These are phyloP conservation scores for Palythoa grandis DNA, from an alignment of 92 coral and sea anemone genomes.

Conservation along the genomic window DNA sequence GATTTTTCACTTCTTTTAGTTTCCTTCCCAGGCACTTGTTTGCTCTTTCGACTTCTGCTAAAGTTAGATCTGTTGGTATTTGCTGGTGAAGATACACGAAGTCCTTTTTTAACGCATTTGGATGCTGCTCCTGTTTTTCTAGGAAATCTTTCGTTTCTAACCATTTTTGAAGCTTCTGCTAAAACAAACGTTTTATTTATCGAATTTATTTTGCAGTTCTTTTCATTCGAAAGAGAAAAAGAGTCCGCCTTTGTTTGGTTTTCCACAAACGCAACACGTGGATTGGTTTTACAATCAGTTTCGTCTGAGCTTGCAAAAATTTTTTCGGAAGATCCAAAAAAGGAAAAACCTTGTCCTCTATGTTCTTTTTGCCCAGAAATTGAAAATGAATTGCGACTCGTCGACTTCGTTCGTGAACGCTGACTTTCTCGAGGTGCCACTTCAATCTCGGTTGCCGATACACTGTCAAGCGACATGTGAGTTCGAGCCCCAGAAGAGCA, in stretches of 20 bases:
- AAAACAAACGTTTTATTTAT: not conserved
- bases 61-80: not conserved
- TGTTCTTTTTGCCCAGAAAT: not conserved
- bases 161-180: not conserved
- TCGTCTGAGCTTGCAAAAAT: not conserved
- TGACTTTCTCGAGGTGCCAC: not conserved
- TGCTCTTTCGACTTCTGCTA: not conserved
- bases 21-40: not conserved
- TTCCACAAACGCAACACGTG: conserved; percentile 9
- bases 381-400: not conserved
- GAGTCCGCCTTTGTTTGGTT: not conserved
- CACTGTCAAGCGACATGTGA: conserved; percentile 17
- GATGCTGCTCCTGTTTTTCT: conserved; percentile 3
- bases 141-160: not conserved
- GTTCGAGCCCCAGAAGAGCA: not conserved
- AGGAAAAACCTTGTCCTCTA: not conserved
- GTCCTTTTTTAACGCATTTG: not conserved
- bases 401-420: not conserved
- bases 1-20: not conserved
- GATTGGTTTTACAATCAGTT: not conserved
- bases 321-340: not conserved
- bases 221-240: not conserved
- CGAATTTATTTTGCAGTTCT: not conserved
- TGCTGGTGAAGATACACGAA: not conserved
- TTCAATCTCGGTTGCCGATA: conserved; percentile 10